These are phyloP conservation scores for Catharus fuscescens DNA, from an alignment of 2,113 vertebrate genomes.

Conservation along the genomic window DNA sequence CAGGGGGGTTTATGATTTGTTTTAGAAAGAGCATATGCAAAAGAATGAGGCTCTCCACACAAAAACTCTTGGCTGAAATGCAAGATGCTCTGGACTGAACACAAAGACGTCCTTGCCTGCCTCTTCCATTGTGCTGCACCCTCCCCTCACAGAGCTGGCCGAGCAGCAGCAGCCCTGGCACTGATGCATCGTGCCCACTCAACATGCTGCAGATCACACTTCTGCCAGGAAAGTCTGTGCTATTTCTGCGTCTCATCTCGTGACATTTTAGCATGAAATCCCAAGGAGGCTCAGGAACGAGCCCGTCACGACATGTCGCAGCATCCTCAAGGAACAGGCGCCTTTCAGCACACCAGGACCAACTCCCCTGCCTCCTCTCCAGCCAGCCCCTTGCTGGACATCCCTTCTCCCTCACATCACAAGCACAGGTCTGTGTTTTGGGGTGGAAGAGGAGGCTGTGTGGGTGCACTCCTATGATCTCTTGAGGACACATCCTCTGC, in stretches of 20 bases:
- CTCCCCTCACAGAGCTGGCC: not conserved
- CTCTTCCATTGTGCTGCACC: rapidly evolving
- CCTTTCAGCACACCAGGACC: not conserved
- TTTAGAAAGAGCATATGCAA: not conserved
- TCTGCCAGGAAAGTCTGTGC: not conserved
- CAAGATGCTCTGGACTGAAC: not conserved
- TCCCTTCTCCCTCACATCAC: not conserved
- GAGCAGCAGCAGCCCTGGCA: not conserved
- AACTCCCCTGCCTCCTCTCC: not conserved
- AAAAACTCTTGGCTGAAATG: not conserved
- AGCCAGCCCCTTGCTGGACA: not conserved
- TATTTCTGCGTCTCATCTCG: not conserved
- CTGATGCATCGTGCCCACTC: not conserved
- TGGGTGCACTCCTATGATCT: not conserved
- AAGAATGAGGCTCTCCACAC: conserved; percentile 2
- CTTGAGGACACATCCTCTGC: rapidly evolving
- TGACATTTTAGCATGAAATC: not conserved
- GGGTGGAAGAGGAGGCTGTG: not conserved
- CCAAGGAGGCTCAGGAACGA: not conserved
- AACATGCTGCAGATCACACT: not conserved
- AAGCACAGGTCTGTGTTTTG: not conserved
- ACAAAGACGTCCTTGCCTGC: not conserved
- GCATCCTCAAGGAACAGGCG: rapidly evolving
- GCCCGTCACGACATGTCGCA: rapidly evolving
- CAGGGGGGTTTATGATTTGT: not conserved